Percentiles rank a stretch among this genome's conserved stretches.
Conservation (phyloP, 1,140 invertebrate genomes). For the Andrena cerasifolii region DNA sequence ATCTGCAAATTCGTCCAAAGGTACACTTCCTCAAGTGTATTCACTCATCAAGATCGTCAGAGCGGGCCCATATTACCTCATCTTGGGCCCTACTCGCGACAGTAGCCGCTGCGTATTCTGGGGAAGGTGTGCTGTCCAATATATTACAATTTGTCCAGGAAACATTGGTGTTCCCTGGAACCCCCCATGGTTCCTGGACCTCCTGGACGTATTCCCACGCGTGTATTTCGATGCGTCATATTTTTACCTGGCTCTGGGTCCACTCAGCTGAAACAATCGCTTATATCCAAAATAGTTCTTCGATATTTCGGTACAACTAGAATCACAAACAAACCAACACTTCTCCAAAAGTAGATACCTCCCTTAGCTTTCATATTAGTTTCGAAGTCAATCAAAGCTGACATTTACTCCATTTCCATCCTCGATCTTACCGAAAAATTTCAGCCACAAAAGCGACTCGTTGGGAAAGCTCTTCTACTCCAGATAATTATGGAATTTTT, state of each 20-base stretch:
- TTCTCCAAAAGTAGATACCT: no score
- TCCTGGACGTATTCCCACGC: slow-evolving; percentile 48
- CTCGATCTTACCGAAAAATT: no score
- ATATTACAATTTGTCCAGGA: slow-evolving; percentile 81
- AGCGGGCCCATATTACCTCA: neutral
- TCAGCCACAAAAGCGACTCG: no score
- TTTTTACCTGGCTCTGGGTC: neutral
- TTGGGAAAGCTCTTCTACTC: no score
- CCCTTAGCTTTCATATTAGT: no score
- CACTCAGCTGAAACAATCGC: neutral
- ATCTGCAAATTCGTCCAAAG: no score
- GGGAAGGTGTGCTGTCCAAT: slow-evolving; percentile 71
- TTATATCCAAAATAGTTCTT: neutral
- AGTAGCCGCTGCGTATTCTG: slow-evolving; percentile 69
- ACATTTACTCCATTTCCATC: no score
- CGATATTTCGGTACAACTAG: neutral
- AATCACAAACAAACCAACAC: no score
- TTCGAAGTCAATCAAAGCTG: no score
- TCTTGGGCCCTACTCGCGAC: slow-evolving; percentile 18
- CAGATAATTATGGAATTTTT: neutral
- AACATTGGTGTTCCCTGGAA: slow-evolving; percentile 67
- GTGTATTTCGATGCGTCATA: slow-evolving; percentile 22
- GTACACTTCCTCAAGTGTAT: no score
- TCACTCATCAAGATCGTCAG: no score
- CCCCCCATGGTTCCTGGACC: slow-evolving; percentile 68